These are phyloP conservation scores for Cepaea hortensis DNA, from an alignment of 2,888 invertebrate genomes.

Conservation along the genomic window DNA sequence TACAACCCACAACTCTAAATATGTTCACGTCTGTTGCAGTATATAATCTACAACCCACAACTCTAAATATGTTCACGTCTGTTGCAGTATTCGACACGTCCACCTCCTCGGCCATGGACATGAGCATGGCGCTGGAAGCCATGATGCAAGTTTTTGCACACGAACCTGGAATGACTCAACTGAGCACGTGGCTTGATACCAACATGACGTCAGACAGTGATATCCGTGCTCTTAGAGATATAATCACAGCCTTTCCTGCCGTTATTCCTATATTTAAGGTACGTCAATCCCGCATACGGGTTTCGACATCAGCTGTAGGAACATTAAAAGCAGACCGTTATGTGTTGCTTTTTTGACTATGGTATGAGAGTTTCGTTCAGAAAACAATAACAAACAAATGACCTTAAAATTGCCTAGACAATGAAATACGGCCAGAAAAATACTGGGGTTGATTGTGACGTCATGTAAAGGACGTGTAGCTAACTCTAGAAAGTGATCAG, in stretches of 20 bases:
- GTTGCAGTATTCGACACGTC: background rate
- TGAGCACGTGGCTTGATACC: background rate
- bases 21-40: background rate
- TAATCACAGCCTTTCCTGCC: background rate
- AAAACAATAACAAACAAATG: no score
- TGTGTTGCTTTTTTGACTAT: no score
- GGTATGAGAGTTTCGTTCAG: no score
- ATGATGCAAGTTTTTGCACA: background rate
- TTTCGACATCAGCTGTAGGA: no score
- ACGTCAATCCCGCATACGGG: background rate
- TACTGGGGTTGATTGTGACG: no score
- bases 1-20: background rate
- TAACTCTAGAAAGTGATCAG: no score
- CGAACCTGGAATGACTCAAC: background rate
- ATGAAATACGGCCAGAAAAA: no score
- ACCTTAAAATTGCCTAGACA: no score
- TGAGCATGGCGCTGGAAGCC: background rate
- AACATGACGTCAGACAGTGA: background rate
- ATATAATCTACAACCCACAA: background rate
- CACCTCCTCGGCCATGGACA: background rate
- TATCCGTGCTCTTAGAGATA: background rate
- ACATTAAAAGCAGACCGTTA: no score
- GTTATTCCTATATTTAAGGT: background rate
- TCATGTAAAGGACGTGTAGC: no score
- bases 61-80: background rate